A percentile compares a stretch with the other conserved stretches of the same genome.
phyloP scores from a whole-genome alignment of 2,113 vertebrate species.

The Phaetusa simplex region DNA sequence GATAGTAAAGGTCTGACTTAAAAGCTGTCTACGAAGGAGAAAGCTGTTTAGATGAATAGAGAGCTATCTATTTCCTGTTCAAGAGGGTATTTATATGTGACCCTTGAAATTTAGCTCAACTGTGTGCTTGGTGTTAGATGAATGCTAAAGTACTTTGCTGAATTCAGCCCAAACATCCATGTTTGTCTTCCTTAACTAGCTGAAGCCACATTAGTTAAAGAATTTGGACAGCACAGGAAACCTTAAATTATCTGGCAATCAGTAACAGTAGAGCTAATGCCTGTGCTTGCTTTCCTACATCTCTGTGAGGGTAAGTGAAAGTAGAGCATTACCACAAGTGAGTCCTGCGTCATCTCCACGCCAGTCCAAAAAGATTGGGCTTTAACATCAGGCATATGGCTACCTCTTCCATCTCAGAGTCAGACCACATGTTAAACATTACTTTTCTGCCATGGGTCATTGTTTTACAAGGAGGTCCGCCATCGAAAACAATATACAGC shows the following conservation, averaged over 20 bases:
- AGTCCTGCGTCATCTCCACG: background rate
- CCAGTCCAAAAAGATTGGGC: background rate
- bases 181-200: background rate
- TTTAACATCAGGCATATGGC: background rate
- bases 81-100: background rate
- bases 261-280: background rate
- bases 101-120: background rate
- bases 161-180: background rate
- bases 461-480: background rate
- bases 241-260: background rate
- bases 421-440: fast-evolving
- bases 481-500: background rate
- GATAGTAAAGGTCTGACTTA: background rate
- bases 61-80: background rate
- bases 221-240: conserved; percentile 16
- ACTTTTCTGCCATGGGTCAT: background rate
- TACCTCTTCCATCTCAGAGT: background rate
- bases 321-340: background rate
- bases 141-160: background rate
- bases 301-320: background rate
- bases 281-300: background rate
- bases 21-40: background rate
- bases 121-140: background rate
- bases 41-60: background rate
- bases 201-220: background rate